Evolutionary conservation across 92 coral and sea anemone species (phyloP), one percentile per base, ranked within the genome.

Genomic region (Zoanthus sociatus): DNA sequence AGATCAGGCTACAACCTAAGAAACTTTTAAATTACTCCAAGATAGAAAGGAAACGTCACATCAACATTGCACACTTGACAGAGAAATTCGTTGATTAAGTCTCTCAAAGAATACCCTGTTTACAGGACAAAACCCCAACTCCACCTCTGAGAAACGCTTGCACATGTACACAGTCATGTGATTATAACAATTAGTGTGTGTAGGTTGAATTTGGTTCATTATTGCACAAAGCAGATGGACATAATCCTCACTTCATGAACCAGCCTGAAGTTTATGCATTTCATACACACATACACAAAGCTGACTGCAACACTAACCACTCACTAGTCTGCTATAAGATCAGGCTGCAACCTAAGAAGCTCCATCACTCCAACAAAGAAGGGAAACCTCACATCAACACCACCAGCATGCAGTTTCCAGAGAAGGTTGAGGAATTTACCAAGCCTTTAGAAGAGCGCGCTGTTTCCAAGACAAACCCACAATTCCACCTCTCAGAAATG

Each of bases 1-100:
- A 84, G 82, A 63, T 91, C 92, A 88, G 78, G 92, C 78, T 91
- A 56, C 82, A 78, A 21, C 89, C 89, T 5, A 89, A 92, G 76
- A 92, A 53, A 83, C 79, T 60, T 48, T 66, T 26, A 26, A 26
- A 82, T 32, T 78, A 73, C 20, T 11, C 88, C 42, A 90, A 60
- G 70, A 63, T 56, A 26, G 53, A 76, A 56, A 90, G 92, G 66
- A 50, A 11, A 15, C 86, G 90, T 17, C 77, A 78, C 79, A 90
- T 78, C 44, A 77, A 90, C 83, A 72, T 83, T 91, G 75, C 48
- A 71, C 31, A 69, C 47, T 84, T 82, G 72, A 88, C 79, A 48
- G 93, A 82, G 17, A 67, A 54, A 14, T 84, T 75, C 51, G 58
- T 83, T 91, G 61, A 68, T 84, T 14, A 77, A 21, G 50, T 61